Evolutionary conservation across 2,888 invertebrate species (phyloP).

Genomic region (Cylloceria caligata): DNA sequence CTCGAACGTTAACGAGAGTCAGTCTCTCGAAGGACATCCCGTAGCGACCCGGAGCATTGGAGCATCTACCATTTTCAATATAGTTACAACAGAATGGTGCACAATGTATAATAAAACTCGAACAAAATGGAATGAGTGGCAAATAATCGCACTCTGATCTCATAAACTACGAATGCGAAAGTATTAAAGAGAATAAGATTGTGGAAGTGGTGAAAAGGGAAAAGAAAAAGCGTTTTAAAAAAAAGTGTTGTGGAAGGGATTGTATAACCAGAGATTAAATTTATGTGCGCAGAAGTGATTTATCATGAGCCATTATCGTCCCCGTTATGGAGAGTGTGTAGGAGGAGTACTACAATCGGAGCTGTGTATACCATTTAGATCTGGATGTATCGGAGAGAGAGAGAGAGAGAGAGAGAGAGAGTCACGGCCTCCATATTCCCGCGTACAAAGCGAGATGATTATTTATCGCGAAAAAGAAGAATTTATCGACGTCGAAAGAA

Average conservation of each 20-base stretch:
- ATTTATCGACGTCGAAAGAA: conserved; percentile 26
- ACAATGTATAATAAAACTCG: conserved; percentile 23
- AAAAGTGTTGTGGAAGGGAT: conserved; percentile 12
- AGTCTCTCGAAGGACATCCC: conserved; percentile 33
- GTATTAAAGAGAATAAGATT: conserved; percentile 16
- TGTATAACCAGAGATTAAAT: conserved; percentile 58
- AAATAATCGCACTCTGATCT: conserved; percentile 26
- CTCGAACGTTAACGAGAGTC: conserved; percentile 43
- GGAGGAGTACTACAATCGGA: conserved; percentile 53
- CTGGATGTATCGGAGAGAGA: conserved; percentile 23
- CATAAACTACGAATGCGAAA: conserved; percentile 14
- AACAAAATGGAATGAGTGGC: conserved; percentile 19
- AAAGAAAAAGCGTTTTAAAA: conserved; percentile 4
- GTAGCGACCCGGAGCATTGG: neutral
- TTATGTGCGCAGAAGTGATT: conserved; percentile 62
- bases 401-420: conserved; percentile 21
- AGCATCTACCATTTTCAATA: conserved; percentile 27
- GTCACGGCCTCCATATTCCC: conserved; percentile 65
- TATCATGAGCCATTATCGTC: conserved; percentile 63
- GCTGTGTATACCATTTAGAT: conserved; percentile 16
- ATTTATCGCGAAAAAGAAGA: conserved; percentile 48
- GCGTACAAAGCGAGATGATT: conserved; percentile 49
- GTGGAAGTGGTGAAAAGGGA: conserved; percentile 8
- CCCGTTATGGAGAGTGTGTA: conserved; percentile 50
- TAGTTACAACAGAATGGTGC: neutral